Conservation (phyloP, 2,113 vertebrate genomes). For the Oceanodroma tethys region DNA sequence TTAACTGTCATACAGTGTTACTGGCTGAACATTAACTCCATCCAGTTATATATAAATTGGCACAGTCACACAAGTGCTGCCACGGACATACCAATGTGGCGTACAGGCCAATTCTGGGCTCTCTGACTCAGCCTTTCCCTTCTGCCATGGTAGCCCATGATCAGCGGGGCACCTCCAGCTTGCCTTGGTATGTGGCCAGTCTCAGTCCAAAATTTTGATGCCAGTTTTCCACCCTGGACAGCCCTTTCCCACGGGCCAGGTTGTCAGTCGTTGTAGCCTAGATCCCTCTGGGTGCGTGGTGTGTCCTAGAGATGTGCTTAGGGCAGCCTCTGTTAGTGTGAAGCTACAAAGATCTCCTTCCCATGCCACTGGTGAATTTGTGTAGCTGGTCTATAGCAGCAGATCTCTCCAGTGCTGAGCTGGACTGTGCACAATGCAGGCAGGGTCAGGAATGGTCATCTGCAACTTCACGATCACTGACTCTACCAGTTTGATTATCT, state of each 20-base stretch:
- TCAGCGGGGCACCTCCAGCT: background rate
- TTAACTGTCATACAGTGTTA: background rate
- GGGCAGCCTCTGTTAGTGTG: background rate
- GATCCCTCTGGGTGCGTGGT: background rate
- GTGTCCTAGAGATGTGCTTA: background rate
- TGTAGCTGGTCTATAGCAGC: background rate
- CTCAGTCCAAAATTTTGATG: background rate
- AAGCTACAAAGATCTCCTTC: background rate
- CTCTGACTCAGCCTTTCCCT: background rate
- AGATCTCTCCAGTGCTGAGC: background rate
- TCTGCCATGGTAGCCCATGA: background rate
- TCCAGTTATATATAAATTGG: background rate
- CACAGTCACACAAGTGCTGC: background rate
- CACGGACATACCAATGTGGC: background rate
- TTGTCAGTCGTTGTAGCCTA: rapidly evolving
- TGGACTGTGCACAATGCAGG: background rate
- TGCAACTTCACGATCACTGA: background rate
- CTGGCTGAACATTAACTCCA: constrained; percentile 3
- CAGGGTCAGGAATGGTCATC: background rate
- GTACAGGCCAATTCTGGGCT: background rate
- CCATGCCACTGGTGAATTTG: background rate
- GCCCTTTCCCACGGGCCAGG: background rate
- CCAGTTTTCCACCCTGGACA: background rate
- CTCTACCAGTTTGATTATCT: background rate
- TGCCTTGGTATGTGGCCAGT: background rate